phyloP scores from a whole-genome alignment of 2,888 invertebrate species.

The Pheosia gnoma region DNA sequence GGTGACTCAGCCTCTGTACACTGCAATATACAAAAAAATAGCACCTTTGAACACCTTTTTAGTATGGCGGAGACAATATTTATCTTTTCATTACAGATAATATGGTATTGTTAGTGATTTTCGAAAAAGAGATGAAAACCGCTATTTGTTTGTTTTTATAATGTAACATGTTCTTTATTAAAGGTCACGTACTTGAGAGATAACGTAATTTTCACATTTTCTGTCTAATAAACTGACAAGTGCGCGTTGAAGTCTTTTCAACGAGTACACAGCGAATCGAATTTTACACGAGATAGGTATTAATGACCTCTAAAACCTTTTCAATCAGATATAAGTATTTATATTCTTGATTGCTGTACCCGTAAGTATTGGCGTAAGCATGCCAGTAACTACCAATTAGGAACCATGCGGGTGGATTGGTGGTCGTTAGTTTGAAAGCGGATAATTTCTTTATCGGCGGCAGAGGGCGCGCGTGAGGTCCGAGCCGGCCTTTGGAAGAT shows the following conservation, averaged over 20 bases:
- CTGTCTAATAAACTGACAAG: conserved; percentile 2
- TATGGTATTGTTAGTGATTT: not conserved
- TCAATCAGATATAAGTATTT: not conserved
- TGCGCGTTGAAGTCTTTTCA: conserved; percentile 54
- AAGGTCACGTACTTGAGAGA: no score
- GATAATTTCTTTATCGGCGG: conserved; percentile 74
- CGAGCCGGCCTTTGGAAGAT: conserved; percentile 49
- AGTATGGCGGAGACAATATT: conserved; percentile 17
- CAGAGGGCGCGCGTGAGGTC: conserved; percentile 69
- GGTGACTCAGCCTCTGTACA: conserved; percentile 57
- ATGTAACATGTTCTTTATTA: no score
- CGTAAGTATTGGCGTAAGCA: conserved; percentile 6
- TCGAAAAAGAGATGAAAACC: not conserved
- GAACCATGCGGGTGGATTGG: conserved; percentile 46
- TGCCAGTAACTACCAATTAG: conserved; percentile 59
- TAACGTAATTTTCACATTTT: not conserved
- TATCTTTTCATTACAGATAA: conserved; percentile 11
- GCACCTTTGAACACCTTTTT: conserved; percentile 25
- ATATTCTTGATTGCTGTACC: not conserved
- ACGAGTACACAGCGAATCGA: conserved; percentile 10
- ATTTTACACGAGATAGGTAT: conserved; percentile 4
- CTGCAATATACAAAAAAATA: conserved; percentile 28
- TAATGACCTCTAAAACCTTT: not conserved
- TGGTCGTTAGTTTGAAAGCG: conserved; percentile 67
- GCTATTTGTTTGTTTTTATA: no score